Evolutionary conservation across 2,113 vertebrate genomes (phyloP), one percentile per base, ranked within the genome.

Genomic region (Erpornis zantholeuca): DNA sequence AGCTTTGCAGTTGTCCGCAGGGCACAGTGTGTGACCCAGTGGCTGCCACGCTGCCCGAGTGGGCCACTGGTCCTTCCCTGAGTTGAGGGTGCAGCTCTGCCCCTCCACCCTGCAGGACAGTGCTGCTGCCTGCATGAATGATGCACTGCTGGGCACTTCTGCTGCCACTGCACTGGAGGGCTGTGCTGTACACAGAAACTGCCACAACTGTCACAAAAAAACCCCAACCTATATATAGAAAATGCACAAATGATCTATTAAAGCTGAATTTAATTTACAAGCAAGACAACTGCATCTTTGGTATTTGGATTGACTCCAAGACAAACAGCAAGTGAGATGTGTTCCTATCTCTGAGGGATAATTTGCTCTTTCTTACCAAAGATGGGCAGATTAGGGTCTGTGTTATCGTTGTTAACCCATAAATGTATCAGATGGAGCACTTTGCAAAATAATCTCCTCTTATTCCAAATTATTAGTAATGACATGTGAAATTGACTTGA

Each of bases 21-120:
- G 50, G 7, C 50, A 31, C 2, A 2, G 1, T 36, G 27, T 2
- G 0, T 25, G 54, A 17, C 10, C 27, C 20, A 11, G 40, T 27
- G 70, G 33, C 45, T 12, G 5, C 56, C 35, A 3, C 4, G 1
- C 29, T 24, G 33, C 60, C 21, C 7, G 12, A 14, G 35, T 1
- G 16, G 8, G 22, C 44, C 23, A 4, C 25, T 14, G 42, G 13
- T 23, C 35, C 54, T 50, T 35, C 35, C 44, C 29, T 25, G 49
- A 0, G 3, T 17, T 3, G 42, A 33, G 36, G 44, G 8, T 7
- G 12, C 38, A 47, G 49, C 20, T 10, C 6, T 2, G 1, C 31
- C 64, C 64, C 69, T 68, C 31, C 42, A 29, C 2, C 0, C 7
- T 7, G 59, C 24, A 29, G 61, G 31, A 9, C 35, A 35, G 22